These are phyloP conservation scores for Periophthalmus modestus DNA, from an alignment of 2,113 vertebrate species.

Conservation along the genomic window DNA sequence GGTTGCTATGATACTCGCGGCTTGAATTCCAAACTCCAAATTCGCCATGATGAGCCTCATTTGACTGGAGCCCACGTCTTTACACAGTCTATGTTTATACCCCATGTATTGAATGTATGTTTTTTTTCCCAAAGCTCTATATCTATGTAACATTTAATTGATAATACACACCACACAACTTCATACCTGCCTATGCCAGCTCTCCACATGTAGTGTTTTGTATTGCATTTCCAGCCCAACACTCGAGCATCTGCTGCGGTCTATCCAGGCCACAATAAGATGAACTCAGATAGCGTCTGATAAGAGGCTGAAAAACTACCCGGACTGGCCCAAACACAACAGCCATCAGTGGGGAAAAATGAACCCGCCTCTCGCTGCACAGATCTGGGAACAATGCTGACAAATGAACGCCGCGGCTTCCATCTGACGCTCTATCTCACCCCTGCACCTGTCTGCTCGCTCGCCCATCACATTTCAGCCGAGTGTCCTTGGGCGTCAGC, in stretches of 20 bases:
- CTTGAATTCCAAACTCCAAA: too few relatives aligned
- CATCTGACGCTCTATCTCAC: constrained; percentile 64
- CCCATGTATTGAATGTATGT: too few relatives aligned
- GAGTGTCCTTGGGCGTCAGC: constrained; percentile 63
- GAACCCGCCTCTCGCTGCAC: constrained; percentile 31
- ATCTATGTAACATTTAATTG: too few relatives aligned
- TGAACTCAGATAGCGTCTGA: constrained; percentile 27
- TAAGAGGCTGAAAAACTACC: constrained; percentile 27
- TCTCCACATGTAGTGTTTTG: background rate
- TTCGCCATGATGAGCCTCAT: too few relatives aligned
- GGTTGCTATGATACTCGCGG: too few relatives aligned
- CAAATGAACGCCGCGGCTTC: constrained; percentile 61
- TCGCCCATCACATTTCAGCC: constrained; percentile 53
- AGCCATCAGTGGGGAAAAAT: constrained; percentile 46
- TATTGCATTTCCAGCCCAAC: background rate
- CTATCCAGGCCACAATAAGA: constrained; percentile 7
- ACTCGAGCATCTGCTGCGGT: constrained; percentile 5
- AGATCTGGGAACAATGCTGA: constrained; percentile 68
- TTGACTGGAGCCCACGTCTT: too few relatives aligned
- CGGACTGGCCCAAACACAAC: constrained; percentile 41
- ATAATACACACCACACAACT: too few relatives aligned
- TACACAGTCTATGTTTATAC: too few relatives aligned
- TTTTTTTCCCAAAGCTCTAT: too few relatives aligned
- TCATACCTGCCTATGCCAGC: background rate
- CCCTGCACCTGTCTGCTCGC: constrained; percentile 54